phyloP scores from a whole-genome alignment of 2,888 invertebrate genomes.

The Cheilosia urbana region DNA sequence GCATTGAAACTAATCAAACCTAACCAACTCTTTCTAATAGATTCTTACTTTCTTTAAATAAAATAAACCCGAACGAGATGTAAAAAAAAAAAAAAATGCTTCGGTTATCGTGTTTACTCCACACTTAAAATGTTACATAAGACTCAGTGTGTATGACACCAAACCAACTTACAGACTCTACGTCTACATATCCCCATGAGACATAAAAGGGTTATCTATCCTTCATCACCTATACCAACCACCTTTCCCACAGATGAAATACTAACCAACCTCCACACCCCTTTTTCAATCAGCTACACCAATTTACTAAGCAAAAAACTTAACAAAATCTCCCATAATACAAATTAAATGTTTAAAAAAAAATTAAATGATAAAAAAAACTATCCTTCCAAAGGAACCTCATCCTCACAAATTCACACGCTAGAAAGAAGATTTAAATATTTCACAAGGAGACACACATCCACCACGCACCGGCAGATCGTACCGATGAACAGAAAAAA shows the following conservation, averaged over 20 bases:
- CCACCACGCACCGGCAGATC: conserved; percentile 31
- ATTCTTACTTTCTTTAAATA: too few species aligned
- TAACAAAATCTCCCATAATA: conserved; percentile 39
- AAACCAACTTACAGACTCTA: too few species aligned
- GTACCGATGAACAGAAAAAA: conserved; percentile 35
- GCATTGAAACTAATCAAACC: too few species aligned
- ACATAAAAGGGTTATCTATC: neutral
- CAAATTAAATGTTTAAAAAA: conserved; percentile 39
- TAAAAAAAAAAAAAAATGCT: too few species aligned
- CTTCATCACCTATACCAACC: neutral
- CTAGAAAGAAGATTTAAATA: conserved; percentile 60
- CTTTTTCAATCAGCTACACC: conserved; percentile 24
- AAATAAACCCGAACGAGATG: too few species aligned
- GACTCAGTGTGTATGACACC: too few species aligned
- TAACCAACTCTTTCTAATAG: too few species aligned
- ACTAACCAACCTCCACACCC: conserved; percentile 11
- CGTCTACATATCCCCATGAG: too few species aligned
- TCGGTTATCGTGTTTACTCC: too few species aligned
- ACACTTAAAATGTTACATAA: too few species aligned
- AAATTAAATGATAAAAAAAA: conserved; percentile 23
- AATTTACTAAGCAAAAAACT: conserved; percentile 22
- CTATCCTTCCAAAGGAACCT: conserved; percentile 24
- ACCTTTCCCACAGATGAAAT: conserved; percentile 6
- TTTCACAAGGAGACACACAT: conserved; percentile 37
- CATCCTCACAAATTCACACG: conserved; percentile 64